phyloP scores from a whole-genome alignment of 2,797 vertebrate species.

The Hirundo rustica region DNA sequence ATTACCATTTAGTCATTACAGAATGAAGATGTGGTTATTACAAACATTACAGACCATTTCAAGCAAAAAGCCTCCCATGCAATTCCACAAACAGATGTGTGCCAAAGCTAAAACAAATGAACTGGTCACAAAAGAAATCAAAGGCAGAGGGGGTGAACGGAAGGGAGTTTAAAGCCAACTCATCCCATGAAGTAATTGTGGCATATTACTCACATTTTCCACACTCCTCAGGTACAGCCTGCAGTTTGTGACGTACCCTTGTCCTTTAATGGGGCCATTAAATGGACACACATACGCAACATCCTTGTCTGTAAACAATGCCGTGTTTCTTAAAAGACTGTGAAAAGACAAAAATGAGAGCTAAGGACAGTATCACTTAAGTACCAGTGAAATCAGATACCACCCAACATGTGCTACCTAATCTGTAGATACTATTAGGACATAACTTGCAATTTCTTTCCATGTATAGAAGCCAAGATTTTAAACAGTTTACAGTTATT shows the following conservation, averaged over 20 bases:
- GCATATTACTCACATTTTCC: constrained; percentile 83
- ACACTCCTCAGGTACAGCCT: constrained; percentile 94
- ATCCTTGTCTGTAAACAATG: constrained; percentile 88
- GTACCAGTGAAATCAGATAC: not conserved
- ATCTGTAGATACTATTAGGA: not conserved
- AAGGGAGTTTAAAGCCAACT: not conserved
- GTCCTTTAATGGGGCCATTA: constrained; percentile 92
- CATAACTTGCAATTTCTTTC: not conserved
- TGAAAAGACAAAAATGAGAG: not conserved
- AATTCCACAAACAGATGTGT: not conserved
- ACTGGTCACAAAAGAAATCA: not conserved
- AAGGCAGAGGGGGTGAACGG: not conserved
- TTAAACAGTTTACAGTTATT: not conserved
- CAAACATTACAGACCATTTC: not conserved
- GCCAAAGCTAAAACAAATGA: constrained; percentile 12
- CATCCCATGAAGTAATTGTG: not conserved
- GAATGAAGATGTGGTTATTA: not conserved
- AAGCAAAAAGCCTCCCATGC: not conserved
- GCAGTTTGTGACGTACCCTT: constrained; percentile 97
- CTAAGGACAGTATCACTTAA: not conserved
- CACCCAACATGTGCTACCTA: fast-evolving
- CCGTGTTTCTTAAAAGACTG: not conserved
- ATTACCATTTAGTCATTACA: not conserved
- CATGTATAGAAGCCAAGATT: not conserved
- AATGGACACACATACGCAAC: constrained; percentile 98